Percentiles rank a stretch among this genome's conserved stretches.
These are phyloP conservation scores for Sceloporus tristichus DNA, from an alignment of 2,113 vertebrate species.

Conservation along the genomic window DNA sequence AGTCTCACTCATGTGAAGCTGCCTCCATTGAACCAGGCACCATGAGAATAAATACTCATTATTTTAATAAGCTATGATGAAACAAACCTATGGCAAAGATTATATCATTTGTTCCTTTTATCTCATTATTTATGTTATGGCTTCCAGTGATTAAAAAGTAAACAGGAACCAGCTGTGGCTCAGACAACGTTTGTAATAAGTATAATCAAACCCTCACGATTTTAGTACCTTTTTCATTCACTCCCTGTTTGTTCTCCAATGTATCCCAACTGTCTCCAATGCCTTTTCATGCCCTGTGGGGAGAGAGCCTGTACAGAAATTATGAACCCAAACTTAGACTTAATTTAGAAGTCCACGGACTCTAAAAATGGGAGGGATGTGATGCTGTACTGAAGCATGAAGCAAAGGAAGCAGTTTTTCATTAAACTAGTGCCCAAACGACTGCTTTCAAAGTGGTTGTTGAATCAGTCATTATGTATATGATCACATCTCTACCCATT, in stretches of 20 bases:
- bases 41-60: not conserved
- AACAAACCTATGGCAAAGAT: not conserved
- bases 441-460: not conserved
- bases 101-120: not conserved
- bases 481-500: not conserved
- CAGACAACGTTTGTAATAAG: not conserved
- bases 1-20: not conserved
- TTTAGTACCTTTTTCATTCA: not conserved
- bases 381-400: not conserved
- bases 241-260: not conserved
- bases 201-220: not conserved
- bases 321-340: not conserved
- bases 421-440: not conserved
- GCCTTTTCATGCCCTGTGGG: too few relatives aligned
- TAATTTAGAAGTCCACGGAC: not conserved
- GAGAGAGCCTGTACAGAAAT: not conserved
- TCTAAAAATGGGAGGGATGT: not conserved
- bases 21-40: too few relatives aligned
- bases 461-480: not conserved
- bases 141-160: not conserved
- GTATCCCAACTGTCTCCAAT: too few relatives aligned
- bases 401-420: not conserved
- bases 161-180: not conserved
- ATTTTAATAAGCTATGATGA: not conserved
- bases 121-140: conserved; percentile 1